Evolutionary conservation across 2,113 vertebrate genomes (phyloP).

Genomic region (Amphiprion ocellaris): DNA sequence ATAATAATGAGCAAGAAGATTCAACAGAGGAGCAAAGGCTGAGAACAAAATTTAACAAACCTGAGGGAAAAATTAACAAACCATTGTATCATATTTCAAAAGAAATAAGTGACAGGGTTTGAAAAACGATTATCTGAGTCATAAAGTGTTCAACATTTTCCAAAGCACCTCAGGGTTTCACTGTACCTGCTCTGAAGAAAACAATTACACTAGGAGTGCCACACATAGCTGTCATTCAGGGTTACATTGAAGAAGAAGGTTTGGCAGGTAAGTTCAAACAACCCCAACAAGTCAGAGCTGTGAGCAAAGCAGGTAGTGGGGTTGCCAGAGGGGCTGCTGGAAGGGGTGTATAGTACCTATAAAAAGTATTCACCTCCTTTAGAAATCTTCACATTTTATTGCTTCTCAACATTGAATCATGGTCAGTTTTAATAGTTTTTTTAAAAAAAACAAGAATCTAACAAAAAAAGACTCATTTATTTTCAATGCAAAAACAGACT

Average conservation of each 20-base stretch:
- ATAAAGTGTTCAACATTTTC: conserved; percentile 20
- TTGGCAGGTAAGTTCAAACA: conserved; percentile 52
- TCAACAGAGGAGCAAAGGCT: background rate
- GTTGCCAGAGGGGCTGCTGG: background rate
- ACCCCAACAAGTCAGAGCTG: conserved; percentile 29
- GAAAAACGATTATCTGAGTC: conserved; percentile 41
- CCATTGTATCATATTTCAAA: background rate
- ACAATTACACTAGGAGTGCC: conserved; percentile 76
- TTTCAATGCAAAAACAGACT: no score
- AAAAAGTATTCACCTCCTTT: no score
- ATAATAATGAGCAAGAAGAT: background rate
- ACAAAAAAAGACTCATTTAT: no score
- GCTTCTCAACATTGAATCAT: no score
- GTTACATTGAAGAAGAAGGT: conserved; percentile 12
- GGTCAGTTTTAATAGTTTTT: no score
- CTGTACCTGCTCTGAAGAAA: conserved; percentile 36
- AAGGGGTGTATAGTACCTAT: background rate
- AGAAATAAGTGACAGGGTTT: background rate
- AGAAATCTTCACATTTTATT: no score
- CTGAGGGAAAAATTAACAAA: background rate
- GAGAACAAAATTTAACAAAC: background rate
- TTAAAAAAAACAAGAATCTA: no score
- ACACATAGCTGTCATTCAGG: conserved; percentile 10
- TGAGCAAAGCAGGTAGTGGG: background rate
- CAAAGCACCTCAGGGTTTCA: conserved; percentile 22